Evolutionary conservation across 2,113 vertebrate species (phyloP).

Genomic region (Hippocampus comes): DNA sequence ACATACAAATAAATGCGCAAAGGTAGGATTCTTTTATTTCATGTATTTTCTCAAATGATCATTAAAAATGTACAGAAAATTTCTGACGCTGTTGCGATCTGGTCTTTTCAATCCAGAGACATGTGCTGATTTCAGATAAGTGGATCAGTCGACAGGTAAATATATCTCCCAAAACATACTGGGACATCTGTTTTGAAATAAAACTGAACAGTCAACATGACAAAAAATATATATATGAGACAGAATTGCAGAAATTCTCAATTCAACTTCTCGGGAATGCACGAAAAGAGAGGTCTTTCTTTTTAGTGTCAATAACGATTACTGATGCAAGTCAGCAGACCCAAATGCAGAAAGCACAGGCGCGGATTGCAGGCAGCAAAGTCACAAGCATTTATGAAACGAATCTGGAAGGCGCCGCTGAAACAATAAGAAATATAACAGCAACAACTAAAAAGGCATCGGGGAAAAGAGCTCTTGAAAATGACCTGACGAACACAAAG

Average conservation of each 20-base stretch:
- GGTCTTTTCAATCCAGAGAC: slow-evolving; percentile 51
- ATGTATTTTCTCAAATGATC: background rate
- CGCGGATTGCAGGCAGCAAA: background rate
- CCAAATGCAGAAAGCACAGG: background rate
- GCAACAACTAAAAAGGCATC: too few species aligned
- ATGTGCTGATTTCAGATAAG: slow-evolving; percentile 67
- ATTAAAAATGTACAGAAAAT: background rate
- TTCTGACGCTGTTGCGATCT: background rate
- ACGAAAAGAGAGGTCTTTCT: background rate
- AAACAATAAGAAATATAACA: too few species aligned
- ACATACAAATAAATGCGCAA: slow-evolving; percentile 46
- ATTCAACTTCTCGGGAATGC: background rate
- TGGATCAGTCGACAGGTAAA: slow-evolving; percentile 72
- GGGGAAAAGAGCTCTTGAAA: background rate
- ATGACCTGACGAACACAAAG: background rate
- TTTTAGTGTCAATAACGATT: background rate
- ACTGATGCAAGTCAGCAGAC: background rate
- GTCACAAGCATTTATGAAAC: background rate
- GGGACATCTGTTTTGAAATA: too few species aligned
- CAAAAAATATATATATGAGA: background rate
- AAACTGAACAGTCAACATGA: too few species aligned
- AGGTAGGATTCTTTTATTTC: slow-evolving; percentile 40
- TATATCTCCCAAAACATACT: background rate
- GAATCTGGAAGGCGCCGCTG: too few species aligned
- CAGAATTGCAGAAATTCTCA: background rate